A percentile compares a stretch with the other conserved stretches of the same genome.
Conservation (phyloP, 1,140 invertebrate species). For the Conus betulinus region DNA sequence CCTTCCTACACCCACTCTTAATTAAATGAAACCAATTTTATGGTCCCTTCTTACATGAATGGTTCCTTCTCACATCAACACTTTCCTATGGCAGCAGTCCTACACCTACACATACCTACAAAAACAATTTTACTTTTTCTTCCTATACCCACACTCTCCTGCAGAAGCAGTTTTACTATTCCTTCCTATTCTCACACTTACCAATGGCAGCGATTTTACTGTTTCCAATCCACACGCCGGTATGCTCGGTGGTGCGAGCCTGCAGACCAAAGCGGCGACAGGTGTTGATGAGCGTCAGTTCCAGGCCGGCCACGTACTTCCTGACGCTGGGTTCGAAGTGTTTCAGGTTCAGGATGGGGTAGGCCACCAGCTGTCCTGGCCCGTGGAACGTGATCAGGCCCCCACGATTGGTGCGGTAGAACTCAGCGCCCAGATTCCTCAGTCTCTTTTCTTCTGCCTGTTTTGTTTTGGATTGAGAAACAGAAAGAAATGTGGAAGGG, state of each 20-base stretch:
- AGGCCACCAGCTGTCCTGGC: conserved; percentile 96
- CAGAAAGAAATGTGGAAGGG: not conserved
- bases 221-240: conserved; percentile 82
- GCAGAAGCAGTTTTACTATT: not conserved
- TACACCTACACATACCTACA: not conserved
- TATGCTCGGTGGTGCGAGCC: conserved; percentile 83
- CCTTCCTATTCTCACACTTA: conserved; percentile 58
- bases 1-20: too few species aligned
- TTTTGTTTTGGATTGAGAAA: too few species aligned
- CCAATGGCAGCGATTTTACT: conserved; percentile 82
- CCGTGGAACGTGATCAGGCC: conserved; percentile 99
- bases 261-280: conserved; percentile 84
- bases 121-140: too few species aligned
- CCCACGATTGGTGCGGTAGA: conserved; percentile 89
- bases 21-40: too few species aligned
- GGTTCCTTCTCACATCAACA: too few species aligned
- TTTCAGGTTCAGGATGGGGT: conserved; percentile 94
- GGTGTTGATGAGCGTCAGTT: conserved; percentile 88
- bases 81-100: not conserved
- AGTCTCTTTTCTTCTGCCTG: conserved; percentile 81
- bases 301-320: conserved; percentile 90
- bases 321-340: conserved; percentile 82
- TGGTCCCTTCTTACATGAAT: too few species aligned
- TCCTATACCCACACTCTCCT: not conserved
- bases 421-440: conserved; percentile 87